Evolutionary conservation across 2,888 invertebrate genomes (phyloP).

Genomic region (Petrolisthes manimaculis): DNA sequence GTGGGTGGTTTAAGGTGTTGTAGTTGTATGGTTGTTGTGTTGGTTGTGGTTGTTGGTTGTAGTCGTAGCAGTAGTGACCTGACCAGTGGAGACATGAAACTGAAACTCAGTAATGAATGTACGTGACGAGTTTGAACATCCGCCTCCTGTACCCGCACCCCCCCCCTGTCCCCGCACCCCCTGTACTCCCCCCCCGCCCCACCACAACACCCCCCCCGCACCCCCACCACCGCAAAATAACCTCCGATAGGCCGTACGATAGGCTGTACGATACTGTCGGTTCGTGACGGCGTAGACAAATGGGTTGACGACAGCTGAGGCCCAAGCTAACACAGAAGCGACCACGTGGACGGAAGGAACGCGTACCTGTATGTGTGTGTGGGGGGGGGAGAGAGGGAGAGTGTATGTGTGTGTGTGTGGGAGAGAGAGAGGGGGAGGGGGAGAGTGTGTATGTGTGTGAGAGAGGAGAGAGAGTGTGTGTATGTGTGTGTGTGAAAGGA

Average conservation of each 20-base stretch:
- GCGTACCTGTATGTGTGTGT: conserved; percentile 66
- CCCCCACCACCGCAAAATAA: conserved; percentile 53
- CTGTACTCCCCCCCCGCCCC: too few species aligned
- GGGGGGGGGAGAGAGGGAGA: not conserved
- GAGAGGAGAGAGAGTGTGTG: not conserved
- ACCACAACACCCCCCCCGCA: not conserved
- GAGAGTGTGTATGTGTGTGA: not conserved
- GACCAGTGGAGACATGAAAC: conserved; percentile 59
- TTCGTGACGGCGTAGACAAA: conserved; percentile 92
- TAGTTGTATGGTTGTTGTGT: not conserved
- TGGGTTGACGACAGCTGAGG: conserved; percentile 90
- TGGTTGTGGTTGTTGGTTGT: conserved; percentile 2
- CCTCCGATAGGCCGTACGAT: conserved; percentile 27
- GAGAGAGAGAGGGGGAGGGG: not conserved
- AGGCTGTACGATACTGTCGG: conserved; percentile 77
- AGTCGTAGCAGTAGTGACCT: conserved; percentile 48
- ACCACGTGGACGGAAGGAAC: conserved; percentile 84
- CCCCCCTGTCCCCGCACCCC: too few species aligned
- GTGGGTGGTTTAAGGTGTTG: not conserved
- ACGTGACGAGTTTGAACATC: conserved; percentile 52
- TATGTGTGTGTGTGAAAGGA: too few species aligned
- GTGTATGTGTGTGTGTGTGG: not conserved
- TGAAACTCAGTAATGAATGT: conserved; percentile 66
- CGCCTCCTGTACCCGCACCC: not conserved
- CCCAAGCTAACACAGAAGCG: conserved; percentile 89